Conservation (phyloP, 2,888 invertebrate genomes). For the Parapristionchus giblindavisi region DNA sequence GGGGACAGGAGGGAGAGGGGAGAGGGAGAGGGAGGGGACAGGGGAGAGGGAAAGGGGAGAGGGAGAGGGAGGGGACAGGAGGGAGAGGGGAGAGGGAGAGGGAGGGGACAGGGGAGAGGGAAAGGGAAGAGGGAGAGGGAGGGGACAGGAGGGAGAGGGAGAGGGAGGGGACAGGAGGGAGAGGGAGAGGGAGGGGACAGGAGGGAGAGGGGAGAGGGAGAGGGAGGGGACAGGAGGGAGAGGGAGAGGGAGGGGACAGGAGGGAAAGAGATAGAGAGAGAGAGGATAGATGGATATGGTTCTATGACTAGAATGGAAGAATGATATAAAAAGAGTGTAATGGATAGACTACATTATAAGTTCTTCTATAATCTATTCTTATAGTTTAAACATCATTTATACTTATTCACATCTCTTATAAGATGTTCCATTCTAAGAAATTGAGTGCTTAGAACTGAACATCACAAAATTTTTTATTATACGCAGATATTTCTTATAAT, state of each 20-base stretch:
- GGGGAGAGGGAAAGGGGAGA: constrained; percentile 8
- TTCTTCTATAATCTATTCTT: too few relatives aligned
- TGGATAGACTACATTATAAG: too few relatives aligned
- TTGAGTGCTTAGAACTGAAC: too few relatives aligned
- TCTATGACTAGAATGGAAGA: neutral
- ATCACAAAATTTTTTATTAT: too few relatives aligned
- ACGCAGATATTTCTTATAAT: too few relatives aligned
- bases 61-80: constrained; percentile 10
- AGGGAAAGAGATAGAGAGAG: constrained; percentile 10
- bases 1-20: neutral
- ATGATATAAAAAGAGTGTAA: constrained; percentile 17
- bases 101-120: neutral
- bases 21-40: neutral
- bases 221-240: constrained; percentile 22
- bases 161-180: too few relatives aligned
- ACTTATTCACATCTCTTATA: too few relatives aligned
- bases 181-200: neutral
- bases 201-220: constrained; percentile 12
- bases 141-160: neutral
- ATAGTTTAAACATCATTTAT: too few relatives aligned
- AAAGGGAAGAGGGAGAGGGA: constrained; percentile 3
- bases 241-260: too few relatives aligned
- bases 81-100: constrained; percentile 6
- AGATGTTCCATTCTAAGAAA: too few relatives aligned
- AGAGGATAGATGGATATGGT: too few relatives aligned